Evolutionary conservation across 1,140 invertebrate species (phyloP), one percentile per base, ranked within the genome.

Genomic region (Matsumurasca onukii): DNA sequence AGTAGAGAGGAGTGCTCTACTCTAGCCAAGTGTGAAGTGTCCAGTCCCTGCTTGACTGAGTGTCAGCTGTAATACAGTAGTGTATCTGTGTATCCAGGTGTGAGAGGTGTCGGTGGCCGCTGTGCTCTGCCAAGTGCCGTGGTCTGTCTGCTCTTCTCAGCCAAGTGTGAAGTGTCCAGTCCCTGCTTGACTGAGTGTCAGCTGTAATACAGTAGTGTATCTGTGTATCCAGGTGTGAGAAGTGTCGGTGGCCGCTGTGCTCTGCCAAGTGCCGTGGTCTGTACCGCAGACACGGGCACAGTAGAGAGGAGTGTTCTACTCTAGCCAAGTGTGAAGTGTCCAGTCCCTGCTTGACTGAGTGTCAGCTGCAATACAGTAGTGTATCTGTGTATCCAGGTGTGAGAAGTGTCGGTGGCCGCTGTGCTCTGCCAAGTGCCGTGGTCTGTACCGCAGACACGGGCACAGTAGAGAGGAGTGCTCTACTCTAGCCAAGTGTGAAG

Each of bases 101-200:
- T 70, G 69, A 77, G n/a, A 77, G 75, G 1, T 90, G 89, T 75
- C 79, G 80, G 51, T 90, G 88, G 88, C 88, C 88, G 0, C 64
- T 89, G 63, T 90, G 89, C 76, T 79, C 79, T 17, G n/a, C 74
- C 25, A 74, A 77, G 0, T 90, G 89, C 73, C 73, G 76, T 0
- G 86, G 86, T 0, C 62, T 82, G 1, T 73, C 80, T 1, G n/a
- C n/a, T n/a, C n/a, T n/a, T 17, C 17, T 17, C 34, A 71, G 81
- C 1, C 71, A 79, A 17, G 70, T 68, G 29, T 71, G 71, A 72
- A 22, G 75, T 82, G 51, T 74, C 82, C 34, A 77, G 79, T 22
- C 76, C n/a, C n/a, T n/a, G n/a, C n/a, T n/a, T n/a, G n/a, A n/a
- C n/a, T n/a, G n/a, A n/a, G n/a, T n/a, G n/a, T n/a, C n/a, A n/a